Evolutionary conservation across 1,140 invertebrate genomes (phyloP).

Genomic region (Odontomachus brunneus): DNA sequence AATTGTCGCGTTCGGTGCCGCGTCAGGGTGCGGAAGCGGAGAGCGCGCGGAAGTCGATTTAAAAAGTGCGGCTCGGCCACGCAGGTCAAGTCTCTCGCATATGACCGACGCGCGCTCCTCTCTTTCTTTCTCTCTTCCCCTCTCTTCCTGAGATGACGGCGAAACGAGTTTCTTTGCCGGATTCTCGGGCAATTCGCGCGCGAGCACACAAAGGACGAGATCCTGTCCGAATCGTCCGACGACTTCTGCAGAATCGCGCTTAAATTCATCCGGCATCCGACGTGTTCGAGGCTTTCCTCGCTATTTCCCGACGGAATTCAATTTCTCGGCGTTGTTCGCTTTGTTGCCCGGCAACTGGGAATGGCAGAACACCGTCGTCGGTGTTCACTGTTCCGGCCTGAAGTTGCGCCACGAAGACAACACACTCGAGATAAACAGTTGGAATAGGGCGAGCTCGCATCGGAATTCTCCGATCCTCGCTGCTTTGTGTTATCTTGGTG

Average conservation of each 20-base stretch:
- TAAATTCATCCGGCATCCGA: not conserved
- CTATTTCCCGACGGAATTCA: conserved; percentile 38
- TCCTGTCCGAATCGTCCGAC: not conserved
- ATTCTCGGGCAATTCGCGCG: not conserved
- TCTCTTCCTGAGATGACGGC: not conserved
- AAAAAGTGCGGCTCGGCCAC: not conserved
- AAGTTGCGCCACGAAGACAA: not conserved
- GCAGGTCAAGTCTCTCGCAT: not conserved
- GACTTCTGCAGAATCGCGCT: conserved; percentile 42
- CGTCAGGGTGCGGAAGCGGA: not conserved
- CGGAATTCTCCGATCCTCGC: not conserved
- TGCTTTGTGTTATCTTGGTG: not conserved
- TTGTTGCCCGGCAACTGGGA: conserved; percentile 12
- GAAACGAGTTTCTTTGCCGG: conserved; percentile 44
- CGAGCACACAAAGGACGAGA: not conserved
- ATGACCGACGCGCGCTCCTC: not conserved
- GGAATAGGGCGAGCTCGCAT: not conserved
- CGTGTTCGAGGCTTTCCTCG: not conserved
- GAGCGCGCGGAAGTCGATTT: not conserved
- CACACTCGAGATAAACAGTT: conserved; percentile 8
- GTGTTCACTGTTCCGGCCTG: not conserved
- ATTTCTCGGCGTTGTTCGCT: conserved; percentile 19
- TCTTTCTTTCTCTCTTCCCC: not conserved
- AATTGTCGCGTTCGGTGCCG: not conserved
- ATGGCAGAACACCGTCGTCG: not conserved